A percentile compares a stretch with the other conserved stretches of the same genome.
phyloP scores from a whole-genome alignment of 2,113 vertebrate species.

The Theristicus caerulescens region DNA sequence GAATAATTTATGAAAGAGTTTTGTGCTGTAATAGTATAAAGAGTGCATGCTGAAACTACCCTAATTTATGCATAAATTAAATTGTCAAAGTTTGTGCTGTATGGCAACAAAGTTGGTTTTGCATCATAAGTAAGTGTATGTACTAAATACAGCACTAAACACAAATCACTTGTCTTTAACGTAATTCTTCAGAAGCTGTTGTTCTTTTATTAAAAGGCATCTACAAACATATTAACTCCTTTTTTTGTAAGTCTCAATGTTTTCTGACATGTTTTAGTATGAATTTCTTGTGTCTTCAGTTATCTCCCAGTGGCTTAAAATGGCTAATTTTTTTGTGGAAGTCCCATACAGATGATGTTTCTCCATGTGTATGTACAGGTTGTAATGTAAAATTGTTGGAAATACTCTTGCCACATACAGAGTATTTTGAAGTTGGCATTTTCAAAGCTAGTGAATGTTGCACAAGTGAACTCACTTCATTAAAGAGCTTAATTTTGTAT shows the following conservation, averaged over 20 bases:
- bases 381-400: neutral
- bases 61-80: neutral
- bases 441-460: neutral
- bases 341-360: neutral
- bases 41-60: neutral
- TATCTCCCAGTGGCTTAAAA: neutral
- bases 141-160: neutral
- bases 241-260: neutral
- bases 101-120: neutral
- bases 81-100: neutral
- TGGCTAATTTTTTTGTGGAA: neutral
- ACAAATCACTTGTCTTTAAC: neutral
- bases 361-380: neutral
- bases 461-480: neutral
- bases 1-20: neutral
- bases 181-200: neutral
- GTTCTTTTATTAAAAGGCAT: neutral
- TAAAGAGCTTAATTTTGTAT: neutral
- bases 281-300: neutral
- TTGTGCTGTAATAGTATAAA: neutral
- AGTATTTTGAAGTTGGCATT: neutral
- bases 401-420: neutral
- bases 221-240: neutral
- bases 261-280: neutral
- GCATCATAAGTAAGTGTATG: rapidly evolving